Evolutionary conservation across 2,797 vertebrate genomes (phyloP).

Genomic region (Sebastes ruberrimus): DNA sequence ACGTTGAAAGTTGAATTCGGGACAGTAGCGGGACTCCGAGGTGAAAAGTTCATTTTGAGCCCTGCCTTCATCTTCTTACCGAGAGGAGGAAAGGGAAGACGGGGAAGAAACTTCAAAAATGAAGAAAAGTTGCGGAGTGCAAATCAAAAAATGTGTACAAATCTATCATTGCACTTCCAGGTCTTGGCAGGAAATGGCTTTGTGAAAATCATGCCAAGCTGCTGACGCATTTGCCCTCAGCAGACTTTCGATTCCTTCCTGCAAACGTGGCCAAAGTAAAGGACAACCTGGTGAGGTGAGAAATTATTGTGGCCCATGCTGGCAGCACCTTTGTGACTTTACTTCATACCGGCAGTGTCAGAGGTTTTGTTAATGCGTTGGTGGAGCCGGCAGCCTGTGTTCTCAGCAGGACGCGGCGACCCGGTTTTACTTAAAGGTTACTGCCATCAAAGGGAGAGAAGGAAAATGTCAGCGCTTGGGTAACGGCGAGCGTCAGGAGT

Average conservation of each 20-base stretch:
- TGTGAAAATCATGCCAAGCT: background rate
- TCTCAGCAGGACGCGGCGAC: conserved; percentile 55
- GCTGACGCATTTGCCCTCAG: background rate
- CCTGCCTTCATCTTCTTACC: background rate
- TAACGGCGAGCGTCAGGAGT: conserved; percentile 19
- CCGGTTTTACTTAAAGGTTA: conserved; percentile 73
- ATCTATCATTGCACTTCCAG: background rate
- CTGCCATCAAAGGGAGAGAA: conserved; percentile 49
- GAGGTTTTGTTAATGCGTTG: conserved; percentile 37
- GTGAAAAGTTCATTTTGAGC: no score
- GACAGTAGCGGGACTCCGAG: no score
- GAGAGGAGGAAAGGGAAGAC: background rate
- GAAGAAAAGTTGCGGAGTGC: background rate
- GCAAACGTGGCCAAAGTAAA: conserved; percentile 4
- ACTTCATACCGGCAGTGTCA: background rate
- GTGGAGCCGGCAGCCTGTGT: conserved; percentile 51
- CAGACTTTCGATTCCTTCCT: background rate
- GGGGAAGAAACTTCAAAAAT: background rate
- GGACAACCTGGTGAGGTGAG: conserved; percentile 24
- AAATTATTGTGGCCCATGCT: conserved; percentile 22
- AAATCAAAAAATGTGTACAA: background rate
- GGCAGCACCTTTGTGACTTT: conserved; percentile 28
- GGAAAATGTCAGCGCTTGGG: conserved; percentile 68
- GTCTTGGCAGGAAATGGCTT: background rate
- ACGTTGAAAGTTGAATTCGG: no score